Evolutionary conservation across 2,888 invertebrate species (phyloP), one percentile per base, ranked within the genome.

Genomic region (Antheraea assamensis): DNA sequence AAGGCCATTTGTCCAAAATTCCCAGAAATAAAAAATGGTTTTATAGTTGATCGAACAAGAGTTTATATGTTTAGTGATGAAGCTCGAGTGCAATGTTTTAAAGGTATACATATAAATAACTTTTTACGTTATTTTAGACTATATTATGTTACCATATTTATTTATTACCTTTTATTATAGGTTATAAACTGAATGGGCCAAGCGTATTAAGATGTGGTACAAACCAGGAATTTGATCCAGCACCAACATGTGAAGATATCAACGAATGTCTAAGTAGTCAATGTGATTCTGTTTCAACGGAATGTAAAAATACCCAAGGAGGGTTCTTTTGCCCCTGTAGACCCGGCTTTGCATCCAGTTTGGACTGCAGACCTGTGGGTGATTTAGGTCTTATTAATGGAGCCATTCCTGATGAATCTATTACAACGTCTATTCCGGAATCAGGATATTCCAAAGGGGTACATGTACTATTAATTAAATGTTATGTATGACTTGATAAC

Each of bases 211-310:
- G 96, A 84, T 98, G 98, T 88, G 98, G 98, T 76, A 95, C 97
- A n/a, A 96, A 97, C 79, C 98, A 98, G 90, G 92, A 95, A 77
- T 98, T 98, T 80, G 97, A 97, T 80, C 96, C 97, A 81, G 96
- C 98, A 70, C 98, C 98, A 1, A 97, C 96, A 76, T 98, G 98
- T 85, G 98, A 98, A 94, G 98, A 98, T 87, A 97, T 98, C 76
- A 98, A 98, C 83, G 98, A 98, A 92, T 98, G 98, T 88, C 95
- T 96, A 7, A 97, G 96, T 78, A 98, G 97, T 75, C 98, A 98
- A 88, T 99, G 98, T 88, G 98, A 98, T 85, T 93, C 97, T 35
- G 97, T 98, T 0, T 98, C 98, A 0, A 98, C 98, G 0, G 98
- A 98, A 88, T 98, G 98, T 87, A 96, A 97, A 79, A 99, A 99